These are phyloP conservation scores for Amphibalanus amphitrite DNA, from an alignment of 1,140 invertebrate species.

Conservation along the genomic window DNA sequence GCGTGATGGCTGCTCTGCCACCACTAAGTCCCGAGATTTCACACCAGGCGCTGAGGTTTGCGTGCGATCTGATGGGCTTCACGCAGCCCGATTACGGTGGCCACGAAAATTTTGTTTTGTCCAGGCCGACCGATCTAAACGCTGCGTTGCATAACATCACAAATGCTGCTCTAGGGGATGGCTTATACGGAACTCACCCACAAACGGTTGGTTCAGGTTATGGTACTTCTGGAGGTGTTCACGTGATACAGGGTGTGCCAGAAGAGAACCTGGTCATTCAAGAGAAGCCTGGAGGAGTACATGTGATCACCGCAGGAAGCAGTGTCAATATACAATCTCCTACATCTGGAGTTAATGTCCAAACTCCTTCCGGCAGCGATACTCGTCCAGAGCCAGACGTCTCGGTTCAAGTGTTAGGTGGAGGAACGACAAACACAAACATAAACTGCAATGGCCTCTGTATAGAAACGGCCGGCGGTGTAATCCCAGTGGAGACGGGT, in stretches of 20 bases:
- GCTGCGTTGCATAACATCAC: not conserved
- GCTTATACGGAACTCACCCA: not conserved
- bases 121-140: not conserved
- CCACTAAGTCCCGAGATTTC: not conserved
- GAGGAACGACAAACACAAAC: too few species aligned
- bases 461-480: not conserved
- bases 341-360: too few species aligned
- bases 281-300: not conserved
- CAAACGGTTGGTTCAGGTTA: too few species aligned
- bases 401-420: too few species aligned
- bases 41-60: not conserved
- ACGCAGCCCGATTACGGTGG: not conserved
- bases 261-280: too few species aligned
- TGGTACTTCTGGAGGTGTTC: not conserved
- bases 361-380: too few species aligned
- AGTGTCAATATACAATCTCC: too few species aligned
- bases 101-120: not conserved
- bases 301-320: too few species aligned
- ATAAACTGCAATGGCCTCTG: not conserved
- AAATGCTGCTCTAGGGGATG: not conserved
- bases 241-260: too few species aligned
- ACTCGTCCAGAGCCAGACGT: too few species aligned
- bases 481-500: not conserved
- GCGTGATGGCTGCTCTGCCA: not conserved
- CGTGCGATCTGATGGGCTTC: conserved; percentile 4